These are phyloP conservation scores for Rutpela maculata DNA, from an alignment of 2,888 invertebrate genomes.

Conservation along the genomic window DNA sequence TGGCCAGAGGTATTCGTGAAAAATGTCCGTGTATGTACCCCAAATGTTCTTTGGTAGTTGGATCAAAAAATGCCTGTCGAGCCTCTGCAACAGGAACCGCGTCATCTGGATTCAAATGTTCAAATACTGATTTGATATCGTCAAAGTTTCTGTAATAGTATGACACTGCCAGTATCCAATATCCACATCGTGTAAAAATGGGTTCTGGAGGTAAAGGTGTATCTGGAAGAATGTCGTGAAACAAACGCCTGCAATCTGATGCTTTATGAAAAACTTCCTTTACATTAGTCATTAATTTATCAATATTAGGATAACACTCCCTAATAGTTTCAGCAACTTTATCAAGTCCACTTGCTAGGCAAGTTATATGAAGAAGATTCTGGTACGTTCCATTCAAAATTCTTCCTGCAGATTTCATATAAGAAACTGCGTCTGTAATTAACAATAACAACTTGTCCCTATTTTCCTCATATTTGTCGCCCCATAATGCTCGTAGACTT, in stretches of 20 bases:
- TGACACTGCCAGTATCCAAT: conserved; percentile 4
- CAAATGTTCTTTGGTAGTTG: not conserved
- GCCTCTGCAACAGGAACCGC: not conserved
- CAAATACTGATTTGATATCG: not conserved
- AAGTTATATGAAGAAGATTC: not conserved
- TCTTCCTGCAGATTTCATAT: conserved; percentile 5
- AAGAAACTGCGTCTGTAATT: not conserved
- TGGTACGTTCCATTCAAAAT: not conserved
- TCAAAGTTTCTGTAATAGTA: conserved; percentile 17
- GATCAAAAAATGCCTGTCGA: not conserved
- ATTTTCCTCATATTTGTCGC: not conserved
- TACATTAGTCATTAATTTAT: conserved; percentile 1
- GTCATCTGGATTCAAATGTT: not conserved
- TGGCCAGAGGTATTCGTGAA: not conserved
- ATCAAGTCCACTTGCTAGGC: conserved; percentile 13
- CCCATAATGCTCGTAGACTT: conserved; percentile 10
- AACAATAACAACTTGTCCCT: not conserved
- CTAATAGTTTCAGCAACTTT: conserved; percentile 7
- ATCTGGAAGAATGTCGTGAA: not conserved
- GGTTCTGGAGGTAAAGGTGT: conserved; percentile 22
- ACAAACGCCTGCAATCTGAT: not conserved
- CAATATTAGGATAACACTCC: not conserved
- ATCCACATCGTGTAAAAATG: not conserved
- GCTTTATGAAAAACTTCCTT: conserved; percentile 19
- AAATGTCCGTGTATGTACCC: conserved; percentile 4